phyloP scores from a whole-genome alignment of 2,113 vertebrate genomes.

The Theristicus caerulescens region DNA sequence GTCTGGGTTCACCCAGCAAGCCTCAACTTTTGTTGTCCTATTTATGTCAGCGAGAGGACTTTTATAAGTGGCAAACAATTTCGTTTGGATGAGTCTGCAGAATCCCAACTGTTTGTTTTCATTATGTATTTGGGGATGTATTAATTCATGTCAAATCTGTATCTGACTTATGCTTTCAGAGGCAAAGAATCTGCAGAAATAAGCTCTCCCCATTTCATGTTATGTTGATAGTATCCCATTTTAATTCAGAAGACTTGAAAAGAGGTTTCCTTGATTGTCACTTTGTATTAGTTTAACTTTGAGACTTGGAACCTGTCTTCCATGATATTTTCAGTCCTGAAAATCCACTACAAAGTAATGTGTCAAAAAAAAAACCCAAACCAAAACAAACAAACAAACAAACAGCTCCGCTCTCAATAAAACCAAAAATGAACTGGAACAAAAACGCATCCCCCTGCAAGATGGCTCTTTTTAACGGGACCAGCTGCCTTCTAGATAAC shows the following conservation, averaged over 20 bases:
- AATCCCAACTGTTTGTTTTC: not conserved
- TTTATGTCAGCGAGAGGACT: not conserved
- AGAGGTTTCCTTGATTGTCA: not conserved
- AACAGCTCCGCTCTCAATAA: not conserved
- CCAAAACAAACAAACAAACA: not conserved
- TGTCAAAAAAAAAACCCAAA: not conserved
- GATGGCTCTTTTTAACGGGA: not conserved
- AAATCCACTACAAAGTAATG: not conserved
- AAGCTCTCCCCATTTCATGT: not conserved
- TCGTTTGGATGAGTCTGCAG: not conserved
- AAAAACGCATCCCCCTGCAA: not conserved
- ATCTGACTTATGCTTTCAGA: not conserved
- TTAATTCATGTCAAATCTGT: not conserved
- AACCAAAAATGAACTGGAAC: not conserved
- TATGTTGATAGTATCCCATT: not conserved
- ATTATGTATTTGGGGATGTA: not conserved
- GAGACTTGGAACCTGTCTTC: not conserved
- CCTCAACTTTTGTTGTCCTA: not conserved
- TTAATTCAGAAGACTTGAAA: constrained; percentile 1
- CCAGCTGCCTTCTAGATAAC: not conserved
- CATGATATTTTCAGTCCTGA: not conserved
- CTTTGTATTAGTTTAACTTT: not conserved
- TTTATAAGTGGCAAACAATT: not conserved
- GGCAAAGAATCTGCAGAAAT: constrained; percentile 1
- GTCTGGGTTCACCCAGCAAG: not conserved